Conservation (phyloP, 2,888 invertebrate species). For the Siphonodentalium dalli region DNA sequence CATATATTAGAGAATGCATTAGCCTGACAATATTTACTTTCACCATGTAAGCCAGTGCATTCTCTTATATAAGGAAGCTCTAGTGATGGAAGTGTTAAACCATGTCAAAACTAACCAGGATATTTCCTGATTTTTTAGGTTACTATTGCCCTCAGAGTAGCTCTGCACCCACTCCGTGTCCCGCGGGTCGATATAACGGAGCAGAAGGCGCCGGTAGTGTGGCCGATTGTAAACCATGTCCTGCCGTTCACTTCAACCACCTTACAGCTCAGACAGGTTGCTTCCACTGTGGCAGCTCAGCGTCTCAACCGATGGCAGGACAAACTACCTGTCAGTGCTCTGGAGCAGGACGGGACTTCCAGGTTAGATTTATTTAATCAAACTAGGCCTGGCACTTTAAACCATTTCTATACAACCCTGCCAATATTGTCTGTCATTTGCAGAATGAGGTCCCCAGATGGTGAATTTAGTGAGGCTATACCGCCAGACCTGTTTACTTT, state of each 20-base stretch:
- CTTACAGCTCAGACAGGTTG: conserved; percentile 50
- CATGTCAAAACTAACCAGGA: too few species aligned
- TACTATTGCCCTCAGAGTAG: conserved; percentile 58
- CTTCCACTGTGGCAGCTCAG: conserved; percentile 53
- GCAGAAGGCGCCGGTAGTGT: conserved; percentile 32
- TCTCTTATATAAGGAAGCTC: too few species aligned
- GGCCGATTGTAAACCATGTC: conserved; percentile 45
- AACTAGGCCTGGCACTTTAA: too few species aligned
- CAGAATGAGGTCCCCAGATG: too few species aligned
- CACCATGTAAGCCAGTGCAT: too few species aligned
- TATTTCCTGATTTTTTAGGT: conserved; percentile 42
- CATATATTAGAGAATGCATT: too few species aligned
- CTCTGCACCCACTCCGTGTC: conserved; percentile 48
- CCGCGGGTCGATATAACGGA: conserved; percentile 47
- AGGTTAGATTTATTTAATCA: conserved; percentile 36
- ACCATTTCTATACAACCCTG: too few species aligned
- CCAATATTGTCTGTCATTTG: too few species aligned
- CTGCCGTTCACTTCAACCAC: conserved; percentile 52
- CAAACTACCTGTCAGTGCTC: conserved; percentile 49
- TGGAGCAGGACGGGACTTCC: conserved; percentile 59
- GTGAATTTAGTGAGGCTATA: too few species aligned
- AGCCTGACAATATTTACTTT: too few species aligned
- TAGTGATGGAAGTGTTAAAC: too few species aligned
- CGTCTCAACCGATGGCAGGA: conserved; percentile 45
- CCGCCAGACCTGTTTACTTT: too few species aligned